A percentile compares a stretch with the other conserved stretches of the same genome.
Conservation (phyloP, 2,113 vertebrate species). For the Brachirus orientalis region DNA sequence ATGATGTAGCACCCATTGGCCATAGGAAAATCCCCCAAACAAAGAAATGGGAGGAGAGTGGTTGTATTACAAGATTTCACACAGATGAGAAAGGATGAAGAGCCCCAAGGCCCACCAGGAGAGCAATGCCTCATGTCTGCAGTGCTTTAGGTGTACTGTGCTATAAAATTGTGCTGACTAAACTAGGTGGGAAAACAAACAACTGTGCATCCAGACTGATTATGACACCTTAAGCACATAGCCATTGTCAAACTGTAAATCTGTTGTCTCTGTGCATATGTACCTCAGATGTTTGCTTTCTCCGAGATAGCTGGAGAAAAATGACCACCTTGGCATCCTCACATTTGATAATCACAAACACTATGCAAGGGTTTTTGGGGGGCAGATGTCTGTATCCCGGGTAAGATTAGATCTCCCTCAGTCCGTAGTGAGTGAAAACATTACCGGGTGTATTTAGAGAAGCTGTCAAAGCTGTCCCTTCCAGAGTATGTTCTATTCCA, state of each 20-base stretch:
- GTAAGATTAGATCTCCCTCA: slow-evolving; percentile 54
- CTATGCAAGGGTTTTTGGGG: slow-evolving; percentile 13
- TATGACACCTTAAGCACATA: slow-evolving; percentile 3
- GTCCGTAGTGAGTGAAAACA: slow-evolving; percentile 62
- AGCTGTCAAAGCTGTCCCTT: slow-evolving; percentile 73
- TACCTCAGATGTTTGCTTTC: slow-evolving; percentile 26
- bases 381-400: slow-evolving; percentile 44
- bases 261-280: slow-evolving; percentile 8
- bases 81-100: slow-evolving; percentile 33
- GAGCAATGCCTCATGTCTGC: slow-evolving; percentile 32
- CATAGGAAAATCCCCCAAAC: slow-evolving; percentile 6
- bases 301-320: slow-evolving; percentile 20
- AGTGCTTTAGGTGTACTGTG: slow-evolving; percentile 15
- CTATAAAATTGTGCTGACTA: slow-evolving; percentile 39
- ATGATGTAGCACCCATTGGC: slow-evolving; percentile 20
- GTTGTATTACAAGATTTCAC: slow-evolving; percentile 37
- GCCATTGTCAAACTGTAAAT: slow-evolving; percentile 31
- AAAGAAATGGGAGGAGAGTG: slow-evolving; percentile 32
- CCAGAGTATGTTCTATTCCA: slow-evolving; percentile 74
- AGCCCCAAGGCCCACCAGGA: slow-evolving; percentile 8
- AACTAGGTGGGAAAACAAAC: slow-evolving; percentile 29
- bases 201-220: slow-evolving; percentile 16
- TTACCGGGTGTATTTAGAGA: slow-evolving; percentile 70
- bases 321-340: slow-evolving; percentile 7
- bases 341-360: slow-evolving; percentile 37